phyloP scores from a whole-genome alignment of 2,113 vertebrate species.

The Proterorhinus semilunaris region DNA sequence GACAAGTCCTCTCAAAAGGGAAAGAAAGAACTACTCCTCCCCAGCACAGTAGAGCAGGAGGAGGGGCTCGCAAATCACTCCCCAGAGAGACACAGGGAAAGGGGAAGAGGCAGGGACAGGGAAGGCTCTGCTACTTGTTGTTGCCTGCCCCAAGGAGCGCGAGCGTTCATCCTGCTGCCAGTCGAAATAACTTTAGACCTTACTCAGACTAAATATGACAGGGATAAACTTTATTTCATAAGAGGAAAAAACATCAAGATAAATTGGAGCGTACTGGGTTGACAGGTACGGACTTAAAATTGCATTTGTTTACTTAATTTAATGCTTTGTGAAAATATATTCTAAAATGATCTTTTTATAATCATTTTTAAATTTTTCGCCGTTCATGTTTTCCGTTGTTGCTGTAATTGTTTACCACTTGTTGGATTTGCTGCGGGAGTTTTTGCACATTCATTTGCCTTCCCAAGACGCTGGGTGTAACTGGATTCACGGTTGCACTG shows the following conservation, averaged over 20 bases:
- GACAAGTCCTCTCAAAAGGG: conserved; percentile 53
- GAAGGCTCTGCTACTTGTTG: conserved; percentile 60
- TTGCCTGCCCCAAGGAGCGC: conserved; percentile 61
- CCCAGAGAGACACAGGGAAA: conserved; percentile 52
- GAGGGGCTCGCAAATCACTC: conserved; percentile 76
- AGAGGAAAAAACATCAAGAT: not conserved
- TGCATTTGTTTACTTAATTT: not conserved
- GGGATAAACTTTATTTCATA: not conserved
- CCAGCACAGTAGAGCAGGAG: conserved; percentile 61
- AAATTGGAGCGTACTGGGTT: not conserved
- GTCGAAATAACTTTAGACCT: conserved; percentile 29
- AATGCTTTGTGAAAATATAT: too few species aligned
- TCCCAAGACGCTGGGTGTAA: conserved; percentile 66
- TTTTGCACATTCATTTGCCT: conserved; percentile 43
- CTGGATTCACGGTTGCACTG: conserved; percentile 21
- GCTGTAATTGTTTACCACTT: conserved; percentile 36
- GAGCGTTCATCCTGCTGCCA: conserved; percentile 44
- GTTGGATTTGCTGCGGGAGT: conserved; percentile 31
- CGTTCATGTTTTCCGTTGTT: conserved; percentile 7
- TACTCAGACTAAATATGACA: conserved; percentile 28
- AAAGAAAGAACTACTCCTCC: conserved; percentile 60
- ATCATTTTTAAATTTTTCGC: not conserved
- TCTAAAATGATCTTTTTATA: too few species aligned
- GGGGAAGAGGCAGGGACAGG: conserved; percentile 43
- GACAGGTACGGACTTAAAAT: not conserved